A percentile compares a stretch with the other conserved stretches of the same genome.
phyloP scores from a whole-genome alignment of 2,888 invertebrate genomes.

The Drosophila kokeensis region DNA sequence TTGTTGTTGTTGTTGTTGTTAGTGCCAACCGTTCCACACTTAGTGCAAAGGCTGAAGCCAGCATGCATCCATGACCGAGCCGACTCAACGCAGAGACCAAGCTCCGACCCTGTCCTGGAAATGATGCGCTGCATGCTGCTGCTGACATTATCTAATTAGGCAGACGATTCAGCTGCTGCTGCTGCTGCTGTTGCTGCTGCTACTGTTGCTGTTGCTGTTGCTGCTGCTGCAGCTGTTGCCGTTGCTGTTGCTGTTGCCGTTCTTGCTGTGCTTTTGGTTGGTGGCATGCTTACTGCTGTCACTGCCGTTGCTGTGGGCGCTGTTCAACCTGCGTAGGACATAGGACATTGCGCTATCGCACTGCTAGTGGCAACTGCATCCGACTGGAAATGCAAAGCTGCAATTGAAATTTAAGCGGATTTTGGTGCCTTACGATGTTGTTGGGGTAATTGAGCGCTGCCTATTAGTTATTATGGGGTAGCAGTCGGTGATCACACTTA shows the following conservation, averaged over 20 bases:
- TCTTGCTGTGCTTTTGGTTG: slow-evolving; percentile 16
- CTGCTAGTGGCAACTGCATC: background rate
- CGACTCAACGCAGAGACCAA: background rate
- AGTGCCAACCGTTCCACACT: slow-evolving; percentile 24
- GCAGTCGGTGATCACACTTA: slow-evolving; percentile 1
- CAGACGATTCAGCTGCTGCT: slow-evolving; percentile 38
- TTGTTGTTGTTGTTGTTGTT: background rate
- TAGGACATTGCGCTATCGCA: background rate
- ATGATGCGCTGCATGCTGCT: slow-evolving; percentile 66
- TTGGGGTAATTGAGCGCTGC: slow-evolving; percentile 48
- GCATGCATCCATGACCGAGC: slow-evolving; percentile 6
- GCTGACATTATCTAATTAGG: slow-evolving; percentile 82
- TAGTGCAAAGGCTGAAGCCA: slow-evolving; percentile 23
- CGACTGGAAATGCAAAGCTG: slow-evolving; percentile 45
- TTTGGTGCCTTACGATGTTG: slow-evolving; percentile 48
- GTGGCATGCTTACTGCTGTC: background rate
- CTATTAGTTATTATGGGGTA: slow-evolving; percentile 29
- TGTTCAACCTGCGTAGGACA: slow-evolving; percentile 1
- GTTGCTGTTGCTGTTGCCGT: slow-evolving; percentile 7
- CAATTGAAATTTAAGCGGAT: slow-evolving; percentile 61
- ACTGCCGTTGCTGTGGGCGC: background rate
- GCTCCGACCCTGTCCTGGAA: slow-evolving; percentile 35
- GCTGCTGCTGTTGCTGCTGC: slow-evolving; percentile 19
- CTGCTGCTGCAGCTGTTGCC: background rate
- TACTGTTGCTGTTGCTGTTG: slow-evolving; percentile 6